These are phyloP conservation scores for Desmodus rotundus DNA, from an alignment of 2,113 vertebrate genomes.

Conservation along the genomic window DNA sequence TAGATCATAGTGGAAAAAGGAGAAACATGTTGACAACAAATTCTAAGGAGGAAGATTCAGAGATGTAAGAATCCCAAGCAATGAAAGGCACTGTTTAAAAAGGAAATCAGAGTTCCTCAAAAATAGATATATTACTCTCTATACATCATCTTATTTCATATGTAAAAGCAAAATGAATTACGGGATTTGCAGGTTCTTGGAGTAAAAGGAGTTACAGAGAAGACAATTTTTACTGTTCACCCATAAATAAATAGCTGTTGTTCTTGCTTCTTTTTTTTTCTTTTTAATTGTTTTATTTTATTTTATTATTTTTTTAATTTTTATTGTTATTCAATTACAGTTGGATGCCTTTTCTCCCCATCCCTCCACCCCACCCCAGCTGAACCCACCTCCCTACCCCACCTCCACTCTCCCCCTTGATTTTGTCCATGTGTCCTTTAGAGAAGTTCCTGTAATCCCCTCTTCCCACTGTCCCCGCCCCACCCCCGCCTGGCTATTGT, in stretches of 20 bases:
- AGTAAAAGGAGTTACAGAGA: conserved; percentile 57
- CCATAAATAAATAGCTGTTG: conserved; percentile 69
- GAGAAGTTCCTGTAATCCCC: no score
- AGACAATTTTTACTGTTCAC: conserved; percentile 63
- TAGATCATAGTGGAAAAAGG: background rate
- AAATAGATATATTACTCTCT: conserved; percentile 31
- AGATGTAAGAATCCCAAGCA: background rate
- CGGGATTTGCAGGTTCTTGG: background rate
- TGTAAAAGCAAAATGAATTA: conserved; percentile 39
- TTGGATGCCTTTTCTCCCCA: no score
- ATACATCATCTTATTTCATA: conserved; percentile 14
- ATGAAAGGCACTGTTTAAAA: conserved; percentile 40
- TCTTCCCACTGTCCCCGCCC: no score
- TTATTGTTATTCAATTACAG: no score
- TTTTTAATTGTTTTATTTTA: no score
- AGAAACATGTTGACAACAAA: background rate
- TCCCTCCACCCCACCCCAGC: no score
- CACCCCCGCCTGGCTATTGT: no score
- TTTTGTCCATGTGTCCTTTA: no score
- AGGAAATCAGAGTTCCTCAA: background rate
- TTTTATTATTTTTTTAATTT: no score
- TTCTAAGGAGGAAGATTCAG: conserved; percentile 13
- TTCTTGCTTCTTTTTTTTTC: conserved; percentile 63
- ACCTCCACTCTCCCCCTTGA: no score
- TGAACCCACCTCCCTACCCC: no score